Percentiles rank a stretch among this genome's conserved stretches.
Conservation (phyloP, 2,113 vertebrate genomes). For the Nymphicus hollandicus region DNA sequence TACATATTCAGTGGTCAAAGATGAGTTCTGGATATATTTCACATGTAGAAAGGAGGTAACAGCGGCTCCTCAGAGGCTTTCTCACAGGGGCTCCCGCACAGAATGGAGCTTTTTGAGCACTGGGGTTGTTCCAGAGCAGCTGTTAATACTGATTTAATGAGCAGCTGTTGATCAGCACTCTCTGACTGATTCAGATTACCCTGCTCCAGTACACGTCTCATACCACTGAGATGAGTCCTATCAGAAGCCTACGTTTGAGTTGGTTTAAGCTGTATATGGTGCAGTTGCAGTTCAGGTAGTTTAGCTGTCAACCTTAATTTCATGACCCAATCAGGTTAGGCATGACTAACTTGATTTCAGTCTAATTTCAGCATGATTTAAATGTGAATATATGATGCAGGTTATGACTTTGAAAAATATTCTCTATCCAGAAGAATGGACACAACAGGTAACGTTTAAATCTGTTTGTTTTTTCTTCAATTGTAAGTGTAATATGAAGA, state of each 20-base stretch:
- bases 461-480: background rate
- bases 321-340: background rate
- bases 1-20: background rate
- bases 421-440: background rate
- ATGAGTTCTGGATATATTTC: background rate
- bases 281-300: background rate
- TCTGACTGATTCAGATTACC: background rate
- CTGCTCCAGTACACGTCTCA: background rate
- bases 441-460: background rate
- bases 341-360: background rate
- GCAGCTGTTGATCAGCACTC: background rate
- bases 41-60: background rate
- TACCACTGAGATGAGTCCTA: background rate
- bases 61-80: rapidly evolving
- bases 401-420: background rate
- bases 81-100: background rate
- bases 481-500: background rate
- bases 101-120: background rate
- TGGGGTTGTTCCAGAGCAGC: background rate
- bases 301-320: background rate
- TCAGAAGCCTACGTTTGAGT: background rate
- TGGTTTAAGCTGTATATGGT: background rate
- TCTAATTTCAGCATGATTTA: background rate
- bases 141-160: background rate
- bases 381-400: background rate